Percentiles rank a stretch among this genome's conserved stretches.
These are phyloP conservation scores for Sycophila texana DNA, from an alignment of 2,888 invertebrate species.

Conservation along the genomic window DNA sequence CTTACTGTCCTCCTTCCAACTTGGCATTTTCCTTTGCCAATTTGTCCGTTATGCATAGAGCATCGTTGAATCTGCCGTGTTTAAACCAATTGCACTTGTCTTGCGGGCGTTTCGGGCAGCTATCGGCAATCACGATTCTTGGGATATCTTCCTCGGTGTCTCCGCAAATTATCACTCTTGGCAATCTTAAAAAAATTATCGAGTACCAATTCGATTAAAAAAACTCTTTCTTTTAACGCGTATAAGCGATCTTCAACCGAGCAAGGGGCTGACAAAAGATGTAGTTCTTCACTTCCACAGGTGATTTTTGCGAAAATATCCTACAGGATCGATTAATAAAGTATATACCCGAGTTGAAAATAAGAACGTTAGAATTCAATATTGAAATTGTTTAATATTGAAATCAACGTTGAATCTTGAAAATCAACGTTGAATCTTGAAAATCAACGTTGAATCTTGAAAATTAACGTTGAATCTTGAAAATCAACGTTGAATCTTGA, in stretches of 20 bases:
- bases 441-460: no score
- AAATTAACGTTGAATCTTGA: no score
- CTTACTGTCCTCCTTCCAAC: constrained; percentile 82
- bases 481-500: no score
- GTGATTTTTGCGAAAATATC: no score
- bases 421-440: no score
- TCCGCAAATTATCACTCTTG: constrained; percentile 79
- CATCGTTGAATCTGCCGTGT: constrained; percentile 80
- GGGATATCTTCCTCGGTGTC: constrained; percentile 77
- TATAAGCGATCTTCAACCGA: no score
- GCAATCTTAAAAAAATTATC: constrained; percentile 68
- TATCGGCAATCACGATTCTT: constrained; percentile 78
- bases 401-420: no score
- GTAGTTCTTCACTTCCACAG: no score
- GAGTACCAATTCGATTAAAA: neutral
- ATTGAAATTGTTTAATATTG: no score
- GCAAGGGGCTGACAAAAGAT: neutral
- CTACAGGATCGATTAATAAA: no score
- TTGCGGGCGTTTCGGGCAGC: constrained; percentile 68
- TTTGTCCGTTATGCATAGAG: constrained; percentile 83
- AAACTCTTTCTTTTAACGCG: neutral
- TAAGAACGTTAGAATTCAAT: no score
- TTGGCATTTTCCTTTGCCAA: constrained; percentile 82
- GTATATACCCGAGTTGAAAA: no score
- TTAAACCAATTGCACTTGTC: constrained; percentile 62